Base-by-base conservation (phyloP, 2,113 vertebrate genomes). In the Dasypus novemcinctus region DNA sequence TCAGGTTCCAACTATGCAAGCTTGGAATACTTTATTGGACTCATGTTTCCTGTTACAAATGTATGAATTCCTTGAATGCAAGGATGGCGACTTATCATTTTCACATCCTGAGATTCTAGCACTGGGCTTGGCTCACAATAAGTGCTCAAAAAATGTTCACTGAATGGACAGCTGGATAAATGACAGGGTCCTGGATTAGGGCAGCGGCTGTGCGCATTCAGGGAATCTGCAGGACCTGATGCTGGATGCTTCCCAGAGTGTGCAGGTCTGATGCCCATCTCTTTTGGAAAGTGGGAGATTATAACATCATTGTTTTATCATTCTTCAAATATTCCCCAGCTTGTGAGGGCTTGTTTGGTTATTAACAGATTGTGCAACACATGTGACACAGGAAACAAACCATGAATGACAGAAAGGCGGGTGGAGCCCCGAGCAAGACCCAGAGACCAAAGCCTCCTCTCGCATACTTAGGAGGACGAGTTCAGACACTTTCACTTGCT, bases 331-430 rank as follows among this genome's bases (percentile, higher is more conserved):
- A 96, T 81, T 91, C 79, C 59, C 91, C 92, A 94, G 89, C 96
- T 63, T 97, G 92, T 63, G 85, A 95, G 94, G 92, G 91, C 91
- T 94, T 94, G 96, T 95, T 96, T 96, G 96, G 82, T 92, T 89
- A 91, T 81, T 84, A 96, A 94, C 95, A 95, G 83, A 92, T 71
- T 25, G 14, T 59, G 91, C n/a, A 93, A 89, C 90, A 91, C 88
- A 94, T 92, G n/a, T 94, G 92, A 94, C 95, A 79, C 76, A 91
- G 94, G 94, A 96, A 97, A 87, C 20, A 96, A 96, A 87, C 52
- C 33, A 54, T 18, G 66, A 82, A 82, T 66, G 90, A 88, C 0
- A 86, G 86, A 59, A 76, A 88, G 31, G 41, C 0, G n/a, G 52
- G 69, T 41, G 86, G 78, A 63, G 36, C 68, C 61, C 76, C 43